Base-by-base conservation (phyloP, 1,140 invertebrate genomes). In the Mamestra configurata region DNA sequence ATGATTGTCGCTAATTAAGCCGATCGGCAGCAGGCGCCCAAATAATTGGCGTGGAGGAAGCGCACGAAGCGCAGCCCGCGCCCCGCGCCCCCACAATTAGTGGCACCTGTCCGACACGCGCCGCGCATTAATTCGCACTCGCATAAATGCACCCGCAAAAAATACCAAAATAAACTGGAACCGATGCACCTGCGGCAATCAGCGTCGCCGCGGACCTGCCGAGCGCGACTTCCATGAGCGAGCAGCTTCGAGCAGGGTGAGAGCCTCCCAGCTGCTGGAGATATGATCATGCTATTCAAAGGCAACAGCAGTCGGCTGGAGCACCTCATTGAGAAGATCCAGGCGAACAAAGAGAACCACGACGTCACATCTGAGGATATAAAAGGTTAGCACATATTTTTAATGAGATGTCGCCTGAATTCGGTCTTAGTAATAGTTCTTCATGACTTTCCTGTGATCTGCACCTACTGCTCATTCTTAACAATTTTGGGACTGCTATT, bases 321-420 rank as follows among this genome's bases (percentile, higher is more conserved):
- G 93, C 96, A 97, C 85, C 95, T 98, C 81, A 98, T 98, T 83
- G 97, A 97, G 88, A 98, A 98, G 94, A 98, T 98, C 84, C 97
- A 98, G 88, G 97, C 97, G 3, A 97, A 97, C 84, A 98, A 98
- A 93, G 95, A 96, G 84, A 96, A 96, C 78, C 95, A 95, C 93
- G 95, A 95, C 83, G 95, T 95, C n/a, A 94, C 89, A 2, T 87
- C 95, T 5, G 95, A 96, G 76, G 95, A 96, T 78, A 92, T 96
- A 73, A 96, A 96, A 95, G 95, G 96, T 94, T 59, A 89, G 91
- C 37, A 4, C 15, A 10, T 43, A 37, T 6, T 75, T 79, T 71
- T 40, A 78, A 18, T 71, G 53, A 71, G 79, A 70, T 31, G 35
- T 37, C 35, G 18, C 37, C n/a, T 37, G 31, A 18, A 24, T 20